Conservation (phyloP, 2,888 invertebrate species). For the Clitarchus hookeri region DNA sequence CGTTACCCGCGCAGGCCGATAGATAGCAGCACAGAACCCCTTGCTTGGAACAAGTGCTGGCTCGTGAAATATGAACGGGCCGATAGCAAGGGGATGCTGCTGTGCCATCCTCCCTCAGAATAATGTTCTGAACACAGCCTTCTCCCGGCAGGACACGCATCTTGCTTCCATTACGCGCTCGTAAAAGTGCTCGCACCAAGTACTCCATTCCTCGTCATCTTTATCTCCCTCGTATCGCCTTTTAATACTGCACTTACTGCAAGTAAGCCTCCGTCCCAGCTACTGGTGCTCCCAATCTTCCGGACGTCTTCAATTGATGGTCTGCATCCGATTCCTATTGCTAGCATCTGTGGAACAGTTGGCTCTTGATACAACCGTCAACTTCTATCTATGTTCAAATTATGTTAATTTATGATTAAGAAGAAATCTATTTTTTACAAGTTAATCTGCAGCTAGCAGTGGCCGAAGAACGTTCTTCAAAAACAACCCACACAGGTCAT, state of each 20-base stretch:
- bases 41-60: neutral
- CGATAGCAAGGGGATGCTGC: neutral
- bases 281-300: too few relatives aligned
- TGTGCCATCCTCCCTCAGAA: neutral
- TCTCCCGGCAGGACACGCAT: neutral
- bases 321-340: too few relatives aligned
- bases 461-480: too few relatives aligned
- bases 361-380: too few relatives aligned
- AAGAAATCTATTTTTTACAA: too few relatives aligned
- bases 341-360: too few relatives aligned
- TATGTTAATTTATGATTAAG: too few relatives aligned
- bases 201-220: neutral
- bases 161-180: neutral
- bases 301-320: too few relatives aligned
- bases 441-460: too few relatives aligned
- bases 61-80: conserved; percentile 23
- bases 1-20: conserved; percentile 32
- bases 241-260: neutral
- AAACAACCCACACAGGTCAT: too few relatives aligned
- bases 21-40: conserved; percentile 24
- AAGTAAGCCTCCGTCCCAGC: too few relatives aligned
- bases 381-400: too few relatives aligned
- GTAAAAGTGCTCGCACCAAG: neutral
- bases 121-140: neutral
- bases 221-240: neutral